Evolutionary conservation across 2,888 invertebrate genomes (phyloP).

Genomic region (Dione juno): DNA sequence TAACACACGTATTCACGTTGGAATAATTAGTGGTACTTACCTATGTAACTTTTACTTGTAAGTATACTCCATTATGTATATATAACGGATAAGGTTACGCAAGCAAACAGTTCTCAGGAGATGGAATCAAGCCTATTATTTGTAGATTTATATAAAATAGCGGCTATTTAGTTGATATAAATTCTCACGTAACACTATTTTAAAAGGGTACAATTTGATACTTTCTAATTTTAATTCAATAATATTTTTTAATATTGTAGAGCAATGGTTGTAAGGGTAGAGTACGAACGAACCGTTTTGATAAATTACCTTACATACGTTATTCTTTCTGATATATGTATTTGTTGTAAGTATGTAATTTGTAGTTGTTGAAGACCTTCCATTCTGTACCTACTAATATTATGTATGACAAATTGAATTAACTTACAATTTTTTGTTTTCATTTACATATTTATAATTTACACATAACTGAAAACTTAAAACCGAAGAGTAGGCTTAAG

Average conservation of each 20-base stretch:
- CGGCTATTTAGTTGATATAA: slow-evolving; percentile 4
- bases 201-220: background rate
- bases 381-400: background rate
- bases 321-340: background rate
- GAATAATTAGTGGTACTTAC: background rate
- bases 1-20: slow-evolving; percentile 15
- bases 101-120: slow-evolving; percentile 30
- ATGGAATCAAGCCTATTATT: slow-evolving; percentile 35
- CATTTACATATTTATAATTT: too few relatives aligned
- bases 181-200: slow-evolving; percentile 32
- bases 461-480: too few relatives aligned
- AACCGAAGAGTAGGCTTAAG: too few relatives aligned
- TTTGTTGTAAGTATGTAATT: too few relatives aligned
- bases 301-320: too few relatives aligned
- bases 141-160: slow-evolving; percentile 29
- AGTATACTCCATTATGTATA: slow-evolving; percentile 13
- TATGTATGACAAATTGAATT: background rate
- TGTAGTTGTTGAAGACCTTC: too few relatives aligned
- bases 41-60: slow-evolving; percentile 20
- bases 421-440: too few relatives aligned
- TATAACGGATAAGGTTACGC: slow-evolving; percentile 17
- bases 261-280: too few relatives aligned
- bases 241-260: slow-evolving; percentile 3
- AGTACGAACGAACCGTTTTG: too few relatives aligned
- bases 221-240: slow-evolving; percentile 21